Evolutionary conservation across 2,888 invertebrate genomes (phyloP), one percentile per base, ranked within the genome.

Genomic region (Lasioglossum malachurum): DNA sequence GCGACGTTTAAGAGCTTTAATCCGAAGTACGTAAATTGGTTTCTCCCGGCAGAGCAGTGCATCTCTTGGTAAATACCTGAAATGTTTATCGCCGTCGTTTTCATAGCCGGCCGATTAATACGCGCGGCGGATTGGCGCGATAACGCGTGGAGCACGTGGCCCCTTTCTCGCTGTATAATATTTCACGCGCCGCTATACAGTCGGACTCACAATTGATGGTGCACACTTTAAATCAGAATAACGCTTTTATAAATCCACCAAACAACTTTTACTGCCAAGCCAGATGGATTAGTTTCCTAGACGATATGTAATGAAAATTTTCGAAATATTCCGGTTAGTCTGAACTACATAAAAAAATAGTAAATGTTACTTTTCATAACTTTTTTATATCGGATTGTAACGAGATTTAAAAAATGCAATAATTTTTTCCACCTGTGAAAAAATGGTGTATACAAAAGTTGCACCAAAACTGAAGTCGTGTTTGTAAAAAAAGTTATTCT

Each of bases 141-240:
- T 84, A 84, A 84, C 84, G 60, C 69, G 53, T 41, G 27, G 7
- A 46, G 49, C 83, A 74, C 83, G 77, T 60, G 83, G 5, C 64
- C 64, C 64, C 2, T 31, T 27, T 64, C 64, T 64, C 64, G 53
- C 23, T 31, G 41, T 41, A 83, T 71, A 41, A 83, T 83, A 83
- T 74, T 83, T 73, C 74, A 35, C 69, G 69, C 77, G 4, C n/a
- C 19, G 38, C 4, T 27, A 64, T 38, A 8, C 53, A 31, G 31
- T 53, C 35, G 10, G n/a, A n/a, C 53, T 10, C 23, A 23, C 10
- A 53, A 53, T 53, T 10, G n/a, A 53, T 53, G 10, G 10, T 4
- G 8, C 23, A 53, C 53, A 7, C 8, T 53, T 53, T n/a, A 10
- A n/a, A 53, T 53, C n/a, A 3, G 16, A 46, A 16, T 23, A 53